Conservation (phyloP, 2,797 vertebrate genomes). For the Diceros bicornis region DNA sequence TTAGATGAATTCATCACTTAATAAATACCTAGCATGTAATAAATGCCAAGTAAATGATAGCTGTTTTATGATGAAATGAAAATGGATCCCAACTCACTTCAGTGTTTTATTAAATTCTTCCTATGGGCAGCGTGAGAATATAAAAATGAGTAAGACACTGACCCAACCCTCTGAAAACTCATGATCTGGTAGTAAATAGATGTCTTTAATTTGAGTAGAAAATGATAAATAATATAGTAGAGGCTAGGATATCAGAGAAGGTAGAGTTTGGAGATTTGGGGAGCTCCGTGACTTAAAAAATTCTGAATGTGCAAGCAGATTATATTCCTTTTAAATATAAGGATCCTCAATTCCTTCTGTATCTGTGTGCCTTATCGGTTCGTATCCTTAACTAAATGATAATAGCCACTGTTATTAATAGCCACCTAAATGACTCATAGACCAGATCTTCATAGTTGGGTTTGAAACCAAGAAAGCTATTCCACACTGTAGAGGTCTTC, state of each 20-base stretch:
- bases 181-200: not conserved
- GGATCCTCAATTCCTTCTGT: not conserved
- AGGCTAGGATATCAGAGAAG: not conserved
- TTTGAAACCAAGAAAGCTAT: not conserved
- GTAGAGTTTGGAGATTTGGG: not conserved
- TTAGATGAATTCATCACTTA: not conserved
- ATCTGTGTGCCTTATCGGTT: not conserved
- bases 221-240: not conserved
- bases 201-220: not conserved
- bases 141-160: not conserved
- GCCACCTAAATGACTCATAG: not conserved
- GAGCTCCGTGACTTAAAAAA: not conserved
- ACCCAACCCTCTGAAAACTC: not conserved
- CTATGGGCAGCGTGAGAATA: not conserved
- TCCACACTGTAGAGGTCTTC: not conserved
- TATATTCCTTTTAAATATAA: not conserved
- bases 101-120: not conserved
- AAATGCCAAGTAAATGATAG: not conserved
- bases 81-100: constrained; percentile 9
- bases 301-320: not conserved
- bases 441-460: not conserved
- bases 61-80: constrained; percentile 26
- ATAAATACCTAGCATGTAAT: not conserved
- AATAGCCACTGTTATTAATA: not conserved
- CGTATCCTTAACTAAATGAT: not conserved